phyloP scores from a whole-genome alignment of 2,113 vertebrate species.

The Ammospiza caudacuta region DNA sequence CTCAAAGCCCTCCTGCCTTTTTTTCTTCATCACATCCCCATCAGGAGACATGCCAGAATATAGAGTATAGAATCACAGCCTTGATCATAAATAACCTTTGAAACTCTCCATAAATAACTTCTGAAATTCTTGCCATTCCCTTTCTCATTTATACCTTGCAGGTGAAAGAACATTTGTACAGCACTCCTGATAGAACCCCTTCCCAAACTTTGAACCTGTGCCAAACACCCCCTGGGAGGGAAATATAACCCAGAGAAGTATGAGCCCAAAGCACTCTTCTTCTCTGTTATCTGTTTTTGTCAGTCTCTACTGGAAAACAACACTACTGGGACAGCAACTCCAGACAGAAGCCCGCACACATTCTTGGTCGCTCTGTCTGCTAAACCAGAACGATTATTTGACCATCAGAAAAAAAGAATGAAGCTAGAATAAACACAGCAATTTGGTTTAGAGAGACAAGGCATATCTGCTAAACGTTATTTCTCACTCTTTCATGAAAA shows the following conservation, averaged over 20 bases:
- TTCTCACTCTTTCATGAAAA: not conserved
- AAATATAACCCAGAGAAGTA: not conserved
- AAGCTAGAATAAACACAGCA: not conserved
- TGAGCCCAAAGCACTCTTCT: not conserved
- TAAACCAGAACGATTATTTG: not conserved
- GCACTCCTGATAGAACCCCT: not conserved
- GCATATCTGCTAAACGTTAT: not conserved
- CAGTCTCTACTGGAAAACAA: not conserved
- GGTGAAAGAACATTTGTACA: not conserved
- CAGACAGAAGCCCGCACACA: not conserved
- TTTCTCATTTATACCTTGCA: not conserved
- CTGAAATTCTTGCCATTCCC: not conserved
- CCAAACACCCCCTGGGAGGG: not conserved
- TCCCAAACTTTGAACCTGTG: not conserved
- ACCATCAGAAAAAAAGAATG: not conserved
- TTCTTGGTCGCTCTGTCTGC: not conserved
- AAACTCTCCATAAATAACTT: not conserved
- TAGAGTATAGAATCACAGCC: not conserved
- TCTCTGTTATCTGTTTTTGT: not conserved
- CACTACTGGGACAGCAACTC: not conserved
- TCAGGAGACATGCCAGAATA: not conserved
- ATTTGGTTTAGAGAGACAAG: not conserved
- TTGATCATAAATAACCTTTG: slow-evolving; percentile 1
- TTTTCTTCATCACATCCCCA: not conserved
- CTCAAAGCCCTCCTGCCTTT: not conserved